A percentile compares a stretch with the other conserved stretches of the same genome.
phyloP scores from a whole-genome alignment of 2,797 vertebrate species.

The Danio choprae region DNA sequence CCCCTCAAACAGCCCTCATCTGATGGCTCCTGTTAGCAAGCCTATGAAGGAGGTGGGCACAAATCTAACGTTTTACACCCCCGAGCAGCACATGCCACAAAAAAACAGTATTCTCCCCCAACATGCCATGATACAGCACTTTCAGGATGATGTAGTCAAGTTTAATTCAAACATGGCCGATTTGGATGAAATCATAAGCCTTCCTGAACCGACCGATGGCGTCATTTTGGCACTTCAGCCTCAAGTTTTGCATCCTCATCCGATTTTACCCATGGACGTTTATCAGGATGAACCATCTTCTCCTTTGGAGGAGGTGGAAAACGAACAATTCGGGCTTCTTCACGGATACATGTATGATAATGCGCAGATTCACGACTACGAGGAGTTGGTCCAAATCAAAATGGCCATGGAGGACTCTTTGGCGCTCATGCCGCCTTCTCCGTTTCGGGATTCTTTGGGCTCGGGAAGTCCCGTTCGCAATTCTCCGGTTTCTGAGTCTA shows the following conservation, averaged over 20 bases:
- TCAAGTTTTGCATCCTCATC: constrained; percentile 74
- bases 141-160: constrained; percentile 78
- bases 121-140: constrained; percentile 74
- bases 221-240: constrained; percentile 77
- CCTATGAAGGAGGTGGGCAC: constrained; percentile 63
- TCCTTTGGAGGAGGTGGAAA: constrained; percentile 76
- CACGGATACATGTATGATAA: constrained; percentile 90
- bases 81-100: constrained; percentile 72
- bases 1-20: constrained; percentile 82
- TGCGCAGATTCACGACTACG: constrained; percentile 82
- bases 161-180: constrained; percentile 76
- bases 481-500: constrained; percentile 92
- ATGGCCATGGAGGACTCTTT: constrained; percentile 85
- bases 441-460: constrained; percentile 89
- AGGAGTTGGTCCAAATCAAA: constrained; percentile 80
- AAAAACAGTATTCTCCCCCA: constrained; percentile 75
- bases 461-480: constrained; percentile 84
- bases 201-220: constrained; percentile 70
- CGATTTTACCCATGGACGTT: constrained; percentile 79
- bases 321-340: constrained; percentile 89
- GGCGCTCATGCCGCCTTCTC: constrained; percentile 92
- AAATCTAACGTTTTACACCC: constrained; percentile 80
- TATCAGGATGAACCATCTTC: constrained; percentile 80
- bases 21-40: constrained; percentile 76
- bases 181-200: constrained; percentile 74